phyloP scores from a whole-genome alignment of 2,888 invertebrate genomes.

The Dynastes grantii region DNA sequence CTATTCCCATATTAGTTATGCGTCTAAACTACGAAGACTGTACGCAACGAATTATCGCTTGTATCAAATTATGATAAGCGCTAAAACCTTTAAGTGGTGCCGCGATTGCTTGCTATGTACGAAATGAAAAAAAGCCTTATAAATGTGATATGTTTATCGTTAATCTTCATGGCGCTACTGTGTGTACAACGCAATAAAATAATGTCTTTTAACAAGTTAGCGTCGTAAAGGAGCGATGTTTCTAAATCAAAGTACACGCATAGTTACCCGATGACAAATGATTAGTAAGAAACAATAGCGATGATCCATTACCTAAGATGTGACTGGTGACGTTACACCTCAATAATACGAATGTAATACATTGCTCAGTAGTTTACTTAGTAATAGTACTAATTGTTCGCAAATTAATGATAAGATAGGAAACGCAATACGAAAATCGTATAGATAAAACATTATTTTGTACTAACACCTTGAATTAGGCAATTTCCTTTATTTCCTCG shows the following conservation, averaged over 20 bases:
- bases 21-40: slow-evolving; percentile 22
- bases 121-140: not conserved
- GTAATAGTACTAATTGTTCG: not conserved
- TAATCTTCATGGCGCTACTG: not conserved
- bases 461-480: too few species aligned
- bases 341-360: not conserved
- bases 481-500: too few species aligned
- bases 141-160: not conserved
- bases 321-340: slow-evolving; percentile 8
- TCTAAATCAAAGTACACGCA: not conserved
- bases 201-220: not conserved
- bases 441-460: too few species aligned
- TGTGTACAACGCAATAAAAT: not conserved
- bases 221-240: not conserved
- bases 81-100: not conserved
- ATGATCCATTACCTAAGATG: slow-evolving; percentile 7
- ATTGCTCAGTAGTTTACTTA: not conserved
- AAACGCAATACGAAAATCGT: not conserved
- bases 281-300: slow-evolving; percentile 24
- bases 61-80: slow-evolving; percentile 30
- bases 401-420: not conserved
- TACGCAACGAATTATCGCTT: slow-evolving; percentile 12
- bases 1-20: slow-evolving; percentile 46
- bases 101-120: not conserved
- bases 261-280: slow-evolving; percentile 16